phyloP scores from a whole-genome alignment of 2,888 invertebrate species.

The Stenodera caucasica region DNA sequence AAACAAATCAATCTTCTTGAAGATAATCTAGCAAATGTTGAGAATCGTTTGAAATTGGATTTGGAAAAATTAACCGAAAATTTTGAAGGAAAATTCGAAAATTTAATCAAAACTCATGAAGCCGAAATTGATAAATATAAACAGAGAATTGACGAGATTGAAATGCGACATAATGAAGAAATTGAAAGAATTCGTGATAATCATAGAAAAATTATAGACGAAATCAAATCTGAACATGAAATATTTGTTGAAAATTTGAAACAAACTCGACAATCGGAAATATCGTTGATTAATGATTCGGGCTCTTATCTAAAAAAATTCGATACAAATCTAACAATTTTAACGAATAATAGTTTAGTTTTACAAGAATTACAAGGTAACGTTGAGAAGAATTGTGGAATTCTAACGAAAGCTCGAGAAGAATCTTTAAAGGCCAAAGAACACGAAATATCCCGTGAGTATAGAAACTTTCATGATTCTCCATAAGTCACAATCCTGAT shows the following conservation, averaged over 20 bases:
- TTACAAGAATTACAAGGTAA: conserved; percentile 58
- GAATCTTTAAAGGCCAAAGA: conserved; percentile 60
- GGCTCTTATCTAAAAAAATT: conserved; percentile 59
- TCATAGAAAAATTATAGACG: conserved; percentile 57
- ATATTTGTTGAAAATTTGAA: conserved; percentile 64
- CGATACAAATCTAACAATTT: conserved; percentile 56
- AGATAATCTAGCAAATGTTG: conserved; percentile 60
- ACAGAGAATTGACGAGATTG: conserved; percentile 45
- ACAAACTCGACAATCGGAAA: conserved; percentile 60
- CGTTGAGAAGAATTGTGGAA: conserved; percentile 56
- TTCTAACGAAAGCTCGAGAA: conserved; percentile 57
- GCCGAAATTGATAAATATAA: conserved; percentile 46
- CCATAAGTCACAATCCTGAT: no score
- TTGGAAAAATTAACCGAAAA: conserved; percentile 58
- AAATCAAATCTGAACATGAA: conserved; percentile 59
- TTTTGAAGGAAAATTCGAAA: conserved; percentile 58
- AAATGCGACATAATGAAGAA: conserved; percentile 46
- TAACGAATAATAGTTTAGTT: conserved; percentile 57
- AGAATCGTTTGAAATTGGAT: conserved; percentile 64
- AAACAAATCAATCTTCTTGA: conserved; percentile 63
- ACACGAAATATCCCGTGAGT: conserved; percentile 60
- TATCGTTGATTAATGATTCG: conserved; percentile 58
- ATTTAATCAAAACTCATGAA: conserved; percentile 41
- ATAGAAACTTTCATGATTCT: background rate
- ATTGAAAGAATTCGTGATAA: conserved; percentile 59